Base-by-base conservation (phyloP, 2,113 vertebrate species). In the Accipiter cooperii region DNA sequence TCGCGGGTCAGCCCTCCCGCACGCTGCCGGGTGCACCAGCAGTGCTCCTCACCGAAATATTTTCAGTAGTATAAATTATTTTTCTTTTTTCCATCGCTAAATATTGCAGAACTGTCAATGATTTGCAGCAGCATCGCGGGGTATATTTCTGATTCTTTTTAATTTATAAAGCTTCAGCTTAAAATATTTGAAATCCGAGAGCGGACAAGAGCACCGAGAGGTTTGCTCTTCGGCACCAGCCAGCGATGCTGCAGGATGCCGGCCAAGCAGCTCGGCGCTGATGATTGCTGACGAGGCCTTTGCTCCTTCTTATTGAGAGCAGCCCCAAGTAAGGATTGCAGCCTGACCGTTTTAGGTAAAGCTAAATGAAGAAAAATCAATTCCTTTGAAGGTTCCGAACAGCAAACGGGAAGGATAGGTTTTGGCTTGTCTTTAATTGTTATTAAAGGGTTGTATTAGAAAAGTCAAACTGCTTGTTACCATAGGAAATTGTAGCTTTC, bases 1-100 rank as follows among this genome's bases (percentile, higher is more conserved):
- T 10, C 8, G 3, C 2, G 19, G 21, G 12, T 33, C 52, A 65
- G 19, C 38, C n/a, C 73, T 40, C 22, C 28, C 3, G 0, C 1
- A 1, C 1, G 2, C 42, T 22, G 20, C 61, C 8, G 12, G 13
- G 4, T 5, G 12, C 24, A 10, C 38, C 36, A 44, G 28, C 47
- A 7, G 6, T 6, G 18, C 38, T 66, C n/a, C 22, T 28, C 13
- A 0, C 26, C 28, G 16, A 24, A 33, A 26, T 8, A 6, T 10
- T 31, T 31, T 15, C 28, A 49, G 21, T 38, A 12, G 19, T 47
- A 21, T 71, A 26, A 40, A 6, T 12, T 2, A 6, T 31, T 73
- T 49, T 51, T 6, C 15, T 42, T 76, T 70, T 75, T 31, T 15
- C 58, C 46, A 5, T 24, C 17, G 28, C 24, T 46, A 63, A 83